Evolutionary conservation across 1,140 invertebrate species (phyloP).

Genomic region (Bacillus rossius): DNA sequence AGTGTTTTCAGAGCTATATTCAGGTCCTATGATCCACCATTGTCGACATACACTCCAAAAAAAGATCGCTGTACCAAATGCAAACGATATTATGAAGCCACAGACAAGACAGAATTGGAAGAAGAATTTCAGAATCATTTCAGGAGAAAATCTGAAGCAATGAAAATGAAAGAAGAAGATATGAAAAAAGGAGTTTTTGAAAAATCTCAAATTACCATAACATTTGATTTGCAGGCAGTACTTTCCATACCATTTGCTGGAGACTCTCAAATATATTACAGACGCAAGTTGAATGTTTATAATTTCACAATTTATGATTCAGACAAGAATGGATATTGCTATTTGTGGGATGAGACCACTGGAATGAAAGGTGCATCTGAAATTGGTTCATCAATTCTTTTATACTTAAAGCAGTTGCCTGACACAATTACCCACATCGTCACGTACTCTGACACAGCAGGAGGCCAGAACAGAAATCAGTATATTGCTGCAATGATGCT

Average conservation of each 20-base stretch:
- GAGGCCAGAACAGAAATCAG: too few species aligned
- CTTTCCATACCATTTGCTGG: slow-evolving; percentile 31
- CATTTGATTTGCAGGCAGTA: slow-evolving; percentile 32
- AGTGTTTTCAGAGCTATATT: slow-evolving; percentile 20
- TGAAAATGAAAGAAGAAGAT: slow-evolving; percentile 21
- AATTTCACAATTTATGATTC: too few species aligned
- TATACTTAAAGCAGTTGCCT: too few species aligned
- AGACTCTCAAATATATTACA: slow-evolving; percentile 37
- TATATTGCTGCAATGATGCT: too few species aligned
- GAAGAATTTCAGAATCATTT: slow-evolving; percentile 22
- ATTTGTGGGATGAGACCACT: too few species aligned
- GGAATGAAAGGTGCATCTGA: too few species aligned
- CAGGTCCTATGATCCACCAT: slow-evolving; percentile 18
- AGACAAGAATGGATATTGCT: too few species aligned
- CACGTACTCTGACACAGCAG: too few species aligned
- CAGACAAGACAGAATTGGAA: slow-evolving; percentile 19
- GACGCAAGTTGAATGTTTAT: slow-evolving; percentile 33
- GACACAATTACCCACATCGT: too few species aligned
- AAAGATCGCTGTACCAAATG: slow-evolving; percentile 29
- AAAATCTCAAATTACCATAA: slow-evolving; percentile 19
- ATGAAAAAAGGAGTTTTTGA: slow-evolving; percentile 17
- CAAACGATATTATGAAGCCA: slow-evolving; percentile 18
- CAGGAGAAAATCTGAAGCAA: slow-evolving; percentile 21
- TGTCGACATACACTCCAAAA: slow-evolving; percentile 23
- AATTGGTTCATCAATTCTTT: too few species aligned